Percentiles rank a stretch among this genome's conserved stretches.
Evolutionary conservation across 2,113 vertebrate species (phyloP).

Genomic region (Mobula birostris): DNA sequence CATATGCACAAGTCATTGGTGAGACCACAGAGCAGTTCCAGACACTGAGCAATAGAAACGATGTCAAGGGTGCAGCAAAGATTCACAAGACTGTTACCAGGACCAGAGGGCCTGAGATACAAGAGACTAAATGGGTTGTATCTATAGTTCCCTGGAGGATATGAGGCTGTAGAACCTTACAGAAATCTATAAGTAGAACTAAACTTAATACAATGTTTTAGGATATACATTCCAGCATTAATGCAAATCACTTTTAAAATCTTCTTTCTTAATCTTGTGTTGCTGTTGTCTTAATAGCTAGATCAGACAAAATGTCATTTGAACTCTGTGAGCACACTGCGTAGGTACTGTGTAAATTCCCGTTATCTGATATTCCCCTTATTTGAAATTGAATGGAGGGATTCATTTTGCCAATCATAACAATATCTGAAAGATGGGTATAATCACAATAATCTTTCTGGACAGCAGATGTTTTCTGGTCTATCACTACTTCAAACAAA

Average conservation of each 20-base stretch:
- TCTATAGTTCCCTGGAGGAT: too few relatives aligned
- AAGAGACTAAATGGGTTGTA: too few relatives aligned
- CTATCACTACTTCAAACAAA: conserved; percentile 44
- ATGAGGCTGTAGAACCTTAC: too few relatives aligned
- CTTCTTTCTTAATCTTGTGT: background rate
- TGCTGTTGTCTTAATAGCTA: background rate
- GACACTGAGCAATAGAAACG: too few relatives aligned
- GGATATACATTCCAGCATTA: background rate
- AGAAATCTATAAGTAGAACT: background rate
- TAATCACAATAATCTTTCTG: conserved; percentile 79
- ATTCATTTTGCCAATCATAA: conserved; percentile 46
- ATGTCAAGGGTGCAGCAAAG: too few relatives aligned
- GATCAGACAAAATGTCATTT: background rate
- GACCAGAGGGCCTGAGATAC: too few relatives aligned
- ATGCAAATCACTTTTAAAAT: background rate
- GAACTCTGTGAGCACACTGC: background rate
- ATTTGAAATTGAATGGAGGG: background rate
- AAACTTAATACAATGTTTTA: background rate
- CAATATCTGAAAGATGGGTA: conserved; percentile 64
- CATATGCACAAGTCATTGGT: too few relatives aligned
- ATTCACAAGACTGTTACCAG: too few relatives aligned
- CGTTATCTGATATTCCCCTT: background rate
- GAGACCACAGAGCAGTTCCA: too few relatives aligned
- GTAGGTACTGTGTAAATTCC: background rate
- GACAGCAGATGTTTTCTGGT: too few relatives aligned